These are phyloP conservation scores for Leptarthrus brevirostris DNA, from an alignment of 2,888 invertebrate genomes.

Conservation along the genomic window DNA sequence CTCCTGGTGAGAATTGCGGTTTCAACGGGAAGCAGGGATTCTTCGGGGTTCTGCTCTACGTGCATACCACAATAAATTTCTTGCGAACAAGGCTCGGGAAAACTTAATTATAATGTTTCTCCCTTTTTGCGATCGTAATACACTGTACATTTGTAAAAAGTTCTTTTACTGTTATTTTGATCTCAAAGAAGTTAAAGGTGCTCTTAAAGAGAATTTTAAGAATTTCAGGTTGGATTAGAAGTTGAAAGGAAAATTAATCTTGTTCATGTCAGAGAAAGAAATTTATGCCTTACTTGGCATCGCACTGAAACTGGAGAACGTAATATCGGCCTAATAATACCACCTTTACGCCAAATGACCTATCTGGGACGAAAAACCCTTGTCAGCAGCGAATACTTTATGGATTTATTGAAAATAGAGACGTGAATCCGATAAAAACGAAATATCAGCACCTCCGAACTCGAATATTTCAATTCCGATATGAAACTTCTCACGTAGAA, in stretches of 20 bases:
- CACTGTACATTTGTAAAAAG: background rate
- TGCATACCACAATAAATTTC: constrained; percentile 36
- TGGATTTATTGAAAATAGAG: constrained; percentile 47
- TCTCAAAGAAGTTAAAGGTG: background rate
- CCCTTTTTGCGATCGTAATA: constrained; percentile 18
- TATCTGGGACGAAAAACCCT: constrained; percentile 12
- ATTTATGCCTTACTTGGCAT: constrained; percentile 19
- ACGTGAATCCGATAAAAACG: constrained; percentile 45
- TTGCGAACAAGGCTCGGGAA: constrained; percentile 14
- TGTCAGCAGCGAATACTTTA: constrained; percentile 40
- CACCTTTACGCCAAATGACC: background rate
- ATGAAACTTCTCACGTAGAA: constrained; percentile 41
- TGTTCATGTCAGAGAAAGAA: background rate
- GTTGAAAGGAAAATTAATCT: constrained; percentile 20
- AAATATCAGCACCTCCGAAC: constrained; percentile 34
- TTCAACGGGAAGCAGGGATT: background rate
- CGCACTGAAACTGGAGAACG: background rate
- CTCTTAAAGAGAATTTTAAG: background rate
- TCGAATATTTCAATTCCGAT: constrained; percentile 44
- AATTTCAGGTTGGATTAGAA: constrained; percentile 18
- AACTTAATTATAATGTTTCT: constrained; percentile 37
- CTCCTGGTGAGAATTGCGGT: constrained; percentile 15
- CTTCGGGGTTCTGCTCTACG: background rate
- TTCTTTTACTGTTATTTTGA: background rate
- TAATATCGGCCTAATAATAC: background rate